These are phyloP conservation scores for Pardosa pseudoannulata DNA, from an alignment of 2,888 invertebrate species.

Conservation along the genomic window DNA sequence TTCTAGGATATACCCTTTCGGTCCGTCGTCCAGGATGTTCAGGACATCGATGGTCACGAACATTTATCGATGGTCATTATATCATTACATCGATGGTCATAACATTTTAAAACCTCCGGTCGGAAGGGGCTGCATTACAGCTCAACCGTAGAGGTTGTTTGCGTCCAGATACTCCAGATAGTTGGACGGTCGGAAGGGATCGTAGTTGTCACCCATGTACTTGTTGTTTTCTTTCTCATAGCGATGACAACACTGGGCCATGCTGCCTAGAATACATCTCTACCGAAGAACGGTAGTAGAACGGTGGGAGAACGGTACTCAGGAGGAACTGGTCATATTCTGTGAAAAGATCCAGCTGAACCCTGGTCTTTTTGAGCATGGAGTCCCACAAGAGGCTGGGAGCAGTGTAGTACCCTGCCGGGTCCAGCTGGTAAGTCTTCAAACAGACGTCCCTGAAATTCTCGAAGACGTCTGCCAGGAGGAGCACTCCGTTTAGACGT, in stretches of 20 bases:
- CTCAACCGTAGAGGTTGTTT: slow-evolving; percentile 73
- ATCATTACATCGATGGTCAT: too few relatives aligned
- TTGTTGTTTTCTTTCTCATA: slow-evolving; percentile 5
- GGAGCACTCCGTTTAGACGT: slow-evolving; percentile 49
- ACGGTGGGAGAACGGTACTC: not conserved
- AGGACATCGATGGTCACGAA: not conserved
- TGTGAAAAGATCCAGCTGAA: not conserved
- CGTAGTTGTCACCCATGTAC: slow-evolving; percentile 29
- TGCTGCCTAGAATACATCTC: too few relatives aligned
- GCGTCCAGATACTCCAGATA: slow-evolving; percentile 73
- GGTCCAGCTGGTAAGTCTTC: too few relatives aligned
- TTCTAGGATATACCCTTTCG: not conserved
- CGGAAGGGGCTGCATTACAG: slow-evolving; percentile 63
- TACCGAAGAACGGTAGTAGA: too few relatives aligned
- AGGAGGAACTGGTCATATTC: not conserved
- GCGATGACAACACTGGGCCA: not conserved
- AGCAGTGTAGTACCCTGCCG: slow-evolving; percentile 72
- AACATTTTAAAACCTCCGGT: not conserved
- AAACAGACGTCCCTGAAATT: slow-evolving; percentile 75
- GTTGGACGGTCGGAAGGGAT: slow-evolving; percentile 13
- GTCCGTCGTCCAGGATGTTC: not conserved
- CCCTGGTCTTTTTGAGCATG: slow-evolving; percentile 73
- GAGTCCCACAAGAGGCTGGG: slow-evolving; percentile 76
- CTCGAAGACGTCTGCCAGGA: slow-evolving; percentile 44
- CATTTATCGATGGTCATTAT: too few relatives aligned